A percentile compares a stretch with the other conserved stretches of the same genome.
phyloP scores from a whole-genome alignment of 2,888 invertebrate species.

The Netelia fuscicornis region DNA sequence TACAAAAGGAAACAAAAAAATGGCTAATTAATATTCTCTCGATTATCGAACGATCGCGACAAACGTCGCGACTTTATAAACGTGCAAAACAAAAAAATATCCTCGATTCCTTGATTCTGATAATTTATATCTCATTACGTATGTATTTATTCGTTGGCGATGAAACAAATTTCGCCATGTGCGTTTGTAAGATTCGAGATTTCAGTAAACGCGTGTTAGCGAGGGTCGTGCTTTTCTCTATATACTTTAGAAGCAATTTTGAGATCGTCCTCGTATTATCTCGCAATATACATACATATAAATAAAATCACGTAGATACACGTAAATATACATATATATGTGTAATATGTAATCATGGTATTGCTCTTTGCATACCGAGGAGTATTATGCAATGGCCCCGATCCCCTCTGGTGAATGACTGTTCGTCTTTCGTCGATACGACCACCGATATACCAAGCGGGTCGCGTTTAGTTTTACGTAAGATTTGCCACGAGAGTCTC shows the following conservation, averaged over 20 bases:
- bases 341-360: conserved; percentile 35
- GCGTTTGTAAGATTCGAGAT: background rate
- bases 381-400: conserved; percentile 71
- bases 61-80: too few species aligned
- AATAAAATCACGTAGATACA: conserved; percentile 3
- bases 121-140: background rate
- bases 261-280: conserved; percentile 5
- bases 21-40: too few species aligned
- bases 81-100: background rate
- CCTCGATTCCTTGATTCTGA: background rate
- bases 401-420: conserved; percentile 66
- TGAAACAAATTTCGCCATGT: background rate
- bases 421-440: conserved; percentile 62
- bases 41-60: too few species aligned
- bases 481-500: conserved; percentile 54
- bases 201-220: background rate
- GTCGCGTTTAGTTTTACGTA: conserved; percentile 66
- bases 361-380: conserved; percentile 65
- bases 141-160: background rate
- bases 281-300: conserved; percentile 2
- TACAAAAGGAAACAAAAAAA: too few species aligned
- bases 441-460: conserved; percentile 23
- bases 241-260: background rate
- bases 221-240: background rate
- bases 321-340: conserved; percentile 3